Evolutionary conservation across 2,113 vertebrate species (phyloP).

Genomic region (Polyodon spathula): DNA sequence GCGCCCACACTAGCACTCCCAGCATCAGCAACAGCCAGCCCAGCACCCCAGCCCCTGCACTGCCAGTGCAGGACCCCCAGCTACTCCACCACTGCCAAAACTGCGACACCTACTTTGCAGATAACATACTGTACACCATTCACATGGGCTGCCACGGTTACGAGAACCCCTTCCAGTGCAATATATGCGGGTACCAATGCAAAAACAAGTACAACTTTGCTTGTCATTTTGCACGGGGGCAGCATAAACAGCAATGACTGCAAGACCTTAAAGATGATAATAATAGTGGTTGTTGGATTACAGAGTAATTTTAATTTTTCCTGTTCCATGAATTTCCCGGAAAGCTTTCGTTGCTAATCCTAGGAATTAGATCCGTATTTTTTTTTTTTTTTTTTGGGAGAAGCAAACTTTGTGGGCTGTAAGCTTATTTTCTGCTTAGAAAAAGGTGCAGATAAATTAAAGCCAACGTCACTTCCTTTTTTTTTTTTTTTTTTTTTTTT

Average conservation of each 20-base stretch:
- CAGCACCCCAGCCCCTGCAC: conserved; percentile 75
- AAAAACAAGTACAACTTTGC: conserved; percentile 98
- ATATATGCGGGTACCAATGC: conserved; percentile 96
- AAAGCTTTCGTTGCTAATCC: not conserved
- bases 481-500: too few relatives aligned
- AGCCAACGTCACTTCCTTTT: not conserved
- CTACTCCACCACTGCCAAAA: conserved; percentile 92
- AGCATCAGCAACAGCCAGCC: conserved; percentile 92
- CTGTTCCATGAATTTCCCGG: not conserved
- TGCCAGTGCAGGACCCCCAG: conserved; percentile 78
- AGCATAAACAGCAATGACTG: conserved; percentile 75
- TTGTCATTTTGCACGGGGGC: conserved; percentile 94
- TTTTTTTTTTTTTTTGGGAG: too few relatives aligned
- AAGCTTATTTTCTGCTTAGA: not conserved
- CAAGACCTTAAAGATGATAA: not conserved
- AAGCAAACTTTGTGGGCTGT: not conserved
- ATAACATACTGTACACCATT: conserved; percentile 97
- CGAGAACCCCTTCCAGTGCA: conserved; percentile 97
- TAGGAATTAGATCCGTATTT: not conserved
- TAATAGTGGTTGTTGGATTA: not conserved
- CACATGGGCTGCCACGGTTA: conserved; percentile 98
- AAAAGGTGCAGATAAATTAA: not conserved
- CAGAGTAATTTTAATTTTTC: not conserved
- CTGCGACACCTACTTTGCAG: conserved; percentile 97
- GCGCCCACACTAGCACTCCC: conserved; percentile 81